These are phyloP conservation scores for Nephrotoma flavescens DNA, from an alignment of 2,888 invertebrate genomes.

Conservation along the genomic window DNA sequence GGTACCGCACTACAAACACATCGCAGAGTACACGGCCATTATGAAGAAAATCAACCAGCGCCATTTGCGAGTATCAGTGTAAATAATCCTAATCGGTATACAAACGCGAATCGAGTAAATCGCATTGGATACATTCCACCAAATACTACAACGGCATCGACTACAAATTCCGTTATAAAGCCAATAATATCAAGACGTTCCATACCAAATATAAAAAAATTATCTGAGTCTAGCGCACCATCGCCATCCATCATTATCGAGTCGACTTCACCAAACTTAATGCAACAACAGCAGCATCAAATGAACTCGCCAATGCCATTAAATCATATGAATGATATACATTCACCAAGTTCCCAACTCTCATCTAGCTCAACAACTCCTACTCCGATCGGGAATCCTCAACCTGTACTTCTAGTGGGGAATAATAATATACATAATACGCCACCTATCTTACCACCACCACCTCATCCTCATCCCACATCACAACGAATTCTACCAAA, in stretches of 20 bases:
- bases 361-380: not conserved
- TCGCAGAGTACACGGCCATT: constrained; percentile 44
- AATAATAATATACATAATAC: not conserved
- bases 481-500: not conserved
- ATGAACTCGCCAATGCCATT: not conserved
- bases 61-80: constrained; percentile 11
- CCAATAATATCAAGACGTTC: not conserved
- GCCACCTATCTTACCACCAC: not conserved
- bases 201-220: not conserved
- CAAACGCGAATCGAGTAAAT: constrained; percentile 11
- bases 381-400: not conserved
- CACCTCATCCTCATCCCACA: not conserved
- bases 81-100: constrained; percentile 12
- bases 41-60: constrained; percentile 12
- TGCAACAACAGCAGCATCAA: not conserved
- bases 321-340: not conserved
- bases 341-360: not conserved
- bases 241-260: not conserved
- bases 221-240: not conserved
- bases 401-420: not conserved
- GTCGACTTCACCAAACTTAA: not conserved
- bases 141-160: not conserved
- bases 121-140: constrained; percentile 7
- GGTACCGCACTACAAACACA: constrained; percentile 47
- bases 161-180: not conserved